A percentile compares a stretch with the other conserved stretches of the same genome.
Evolutionary conservation across 2,888 invertebrate genomes (phyloP).

Genomic region (Vanessa cardui): DNA sequence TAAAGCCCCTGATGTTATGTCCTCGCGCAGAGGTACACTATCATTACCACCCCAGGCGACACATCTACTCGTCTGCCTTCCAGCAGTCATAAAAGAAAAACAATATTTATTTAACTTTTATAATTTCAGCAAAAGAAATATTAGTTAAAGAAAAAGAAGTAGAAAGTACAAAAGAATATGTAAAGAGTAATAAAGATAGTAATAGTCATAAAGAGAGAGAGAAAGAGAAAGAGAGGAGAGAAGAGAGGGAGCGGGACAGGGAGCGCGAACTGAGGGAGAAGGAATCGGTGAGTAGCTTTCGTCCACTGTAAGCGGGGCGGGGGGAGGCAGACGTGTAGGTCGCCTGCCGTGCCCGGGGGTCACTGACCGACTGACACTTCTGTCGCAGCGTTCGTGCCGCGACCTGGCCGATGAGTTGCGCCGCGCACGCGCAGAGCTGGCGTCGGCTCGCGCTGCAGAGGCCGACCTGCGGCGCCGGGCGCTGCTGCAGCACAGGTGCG

Average conservation of each 20-base stretch:
- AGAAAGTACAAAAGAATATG: slow-evolving; percentile 76
- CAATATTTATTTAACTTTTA: slow-evolving; percentile 25
- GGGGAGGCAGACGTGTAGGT: slow-evolving; percentile 6
- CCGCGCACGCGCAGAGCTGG: slow-evolving; percentile 56
- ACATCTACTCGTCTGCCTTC: slow-evolving; percentile 12
- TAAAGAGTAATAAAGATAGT: slow-evolving; percentile 79
- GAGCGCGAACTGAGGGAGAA: slow-evolving; percentile 56
- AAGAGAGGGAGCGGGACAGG: slow-evolving; percentile 44
- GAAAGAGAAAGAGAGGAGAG: slow-evolving; percentile 54
- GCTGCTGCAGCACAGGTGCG: slow-evolving; percentile 75
- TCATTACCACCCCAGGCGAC: neutral
- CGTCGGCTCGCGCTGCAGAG: slow-evolving; percentile 85
- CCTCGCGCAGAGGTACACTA: neutral
- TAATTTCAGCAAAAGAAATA: slow-evolving; percentile 73
- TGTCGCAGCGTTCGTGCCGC: slow-evolving; percentile 46
- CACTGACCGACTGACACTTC: no score
- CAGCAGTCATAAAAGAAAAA: neutral
- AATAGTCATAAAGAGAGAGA: slow-evolving; percentile 72
- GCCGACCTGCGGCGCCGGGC: slow-evolving; percentile 86
- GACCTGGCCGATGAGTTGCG: slow-evolving; percentile 80
- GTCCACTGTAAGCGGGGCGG: no score
- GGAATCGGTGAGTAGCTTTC: slow-evolving; percentile 80
- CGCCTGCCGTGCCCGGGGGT: no score
- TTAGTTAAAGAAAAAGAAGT: slow-evolving; percentile 73
- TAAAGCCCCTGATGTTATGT: slow-evolving; percentile 4